A percentile compares a stretch with the other conserved stretches of the same genome.
Evolutionary conservation across 2,113 vertebrate genomes (phyloP).

Genomic region (Myanophis thanlyinensis): DNA sequence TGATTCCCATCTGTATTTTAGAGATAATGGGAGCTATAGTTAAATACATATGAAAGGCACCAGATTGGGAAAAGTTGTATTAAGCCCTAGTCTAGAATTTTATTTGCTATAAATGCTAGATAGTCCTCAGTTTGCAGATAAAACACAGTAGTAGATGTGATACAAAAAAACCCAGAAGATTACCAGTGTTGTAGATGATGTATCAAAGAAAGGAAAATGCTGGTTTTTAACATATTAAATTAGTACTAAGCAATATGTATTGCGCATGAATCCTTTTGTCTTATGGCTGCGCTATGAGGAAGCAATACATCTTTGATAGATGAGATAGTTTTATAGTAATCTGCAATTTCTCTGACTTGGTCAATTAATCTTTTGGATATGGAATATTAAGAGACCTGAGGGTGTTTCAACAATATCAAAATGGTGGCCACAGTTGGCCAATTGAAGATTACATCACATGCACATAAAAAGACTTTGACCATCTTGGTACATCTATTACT

Average conservation of each 20-base stretch:
- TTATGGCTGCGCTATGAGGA: slow-evolving; percentile 9
- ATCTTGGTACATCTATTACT: background rate
- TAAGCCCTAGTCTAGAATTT: background rate
- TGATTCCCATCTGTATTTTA: background rate
- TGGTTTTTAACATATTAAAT: background rate
- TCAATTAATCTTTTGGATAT: slow-evolving; percentile 5
- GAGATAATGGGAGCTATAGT: background rate
- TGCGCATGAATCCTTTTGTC: slow-evolving; percentile 2
- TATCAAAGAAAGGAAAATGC: background rate
- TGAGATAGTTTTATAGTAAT: slow-evolving; percentile 27
- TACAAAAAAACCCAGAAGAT: slow-evolving; percentile 1
- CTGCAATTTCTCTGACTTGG: background rate
- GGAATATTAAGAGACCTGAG: background rate
- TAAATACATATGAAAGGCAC: background rate
- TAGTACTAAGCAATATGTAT: background rate
- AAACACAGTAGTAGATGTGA: background rate
- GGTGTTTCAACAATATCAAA: background rate
- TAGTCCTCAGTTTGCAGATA: background rate
- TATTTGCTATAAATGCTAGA: background rate
- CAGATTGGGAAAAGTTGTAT: background rate
- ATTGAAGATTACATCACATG: background rate
- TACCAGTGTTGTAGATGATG: background rate
- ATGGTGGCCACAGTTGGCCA: background rate
- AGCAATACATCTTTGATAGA: slow-evolving; percentile 34
- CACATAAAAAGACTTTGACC: background rate